Base-by-base conservation (phyloP, 2,888 invertebrate genomes). In the Hypsopygia costalis region DNA sequence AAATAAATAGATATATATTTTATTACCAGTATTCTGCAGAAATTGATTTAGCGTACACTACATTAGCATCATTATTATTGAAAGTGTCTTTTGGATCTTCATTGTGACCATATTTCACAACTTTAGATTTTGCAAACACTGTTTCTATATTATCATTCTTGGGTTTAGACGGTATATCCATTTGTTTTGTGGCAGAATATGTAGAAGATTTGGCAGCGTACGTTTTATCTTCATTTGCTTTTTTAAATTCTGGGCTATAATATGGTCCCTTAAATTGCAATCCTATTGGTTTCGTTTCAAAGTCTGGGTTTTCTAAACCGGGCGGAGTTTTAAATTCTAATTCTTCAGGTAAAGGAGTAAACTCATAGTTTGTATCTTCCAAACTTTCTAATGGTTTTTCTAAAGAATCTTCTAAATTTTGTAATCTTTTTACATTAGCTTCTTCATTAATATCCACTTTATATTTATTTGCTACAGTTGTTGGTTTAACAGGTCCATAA, bases 61-160 rank as follows among this genome's bases (percentile, higher is more conserved):
- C 0, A 12, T 33, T 11, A 5, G 39, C 10, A 7, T 33, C 20
- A 27, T 37, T 10, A 8, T 30, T 7, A n/a, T 21, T 21, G 4
- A 1, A 1, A 3, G 16, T 3, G 16, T 32, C 4, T 5, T 5
- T 3, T 10, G 7, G 8, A 27, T 45, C 43, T 21, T 36, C 21
- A 11, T 10, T 29, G 28, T 32, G 41, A 6, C 71, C 69, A 46
- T 83, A 86, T 41, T 68, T 81, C 0, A 56, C 69, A 2, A 87
- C 82, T 62, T 75, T 87, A 0, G 86, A 81, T 32, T 59, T 68
- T 0, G 77, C 82, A 40, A 50, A 78, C 0, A 78, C 62, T 1
- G 85, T 87, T 63, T 86, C 83, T 11, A 81, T 49, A 10, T 59
- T 50, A 10, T 52, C 55, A n/a, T n/a, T n/a, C 11, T 35, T 53